Evolutionary conservation across 1,140 invertebrate genomes (phyloP).

Genomic region (Ooceraea biroi): DNA sequence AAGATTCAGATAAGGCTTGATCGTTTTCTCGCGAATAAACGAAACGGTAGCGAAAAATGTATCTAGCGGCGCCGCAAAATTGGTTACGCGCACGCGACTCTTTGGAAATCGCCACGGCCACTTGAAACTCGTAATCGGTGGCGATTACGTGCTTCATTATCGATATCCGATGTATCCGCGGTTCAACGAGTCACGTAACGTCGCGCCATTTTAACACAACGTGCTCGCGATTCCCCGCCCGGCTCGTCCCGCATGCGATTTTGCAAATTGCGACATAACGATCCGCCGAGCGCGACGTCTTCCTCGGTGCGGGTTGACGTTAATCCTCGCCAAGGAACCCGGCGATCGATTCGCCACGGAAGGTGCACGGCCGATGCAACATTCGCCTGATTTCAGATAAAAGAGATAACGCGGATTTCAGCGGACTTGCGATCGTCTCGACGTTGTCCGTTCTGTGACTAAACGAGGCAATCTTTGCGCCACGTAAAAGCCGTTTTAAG

Average conservation of each 20-base stretch:
- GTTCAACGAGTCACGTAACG: conserved; percentile 30
- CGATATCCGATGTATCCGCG: conserved; percentile 14
- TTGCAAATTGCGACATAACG: conserved; percentile 37
- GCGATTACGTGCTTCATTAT: conserved; percentile 33
- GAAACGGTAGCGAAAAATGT: neutral
- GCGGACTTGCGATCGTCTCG: neutral
- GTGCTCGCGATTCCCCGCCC: neutral
- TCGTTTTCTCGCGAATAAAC: neutral
- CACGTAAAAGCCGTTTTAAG: neutral
- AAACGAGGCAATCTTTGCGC: conserved; percentile 16
- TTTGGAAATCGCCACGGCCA: neutral
- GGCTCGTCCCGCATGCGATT: neutral
- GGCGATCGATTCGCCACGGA: conserved; percentile 30
- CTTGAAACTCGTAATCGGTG: neutral
- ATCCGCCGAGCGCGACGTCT: neutral
- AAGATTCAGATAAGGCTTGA: conserved; percentile 21
- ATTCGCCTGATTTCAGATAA: conserved; percentile 29
- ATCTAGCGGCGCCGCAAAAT: neutral
- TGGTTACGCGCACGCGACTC: neutral
- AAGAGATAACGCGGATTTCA: conserved; percentile 10
- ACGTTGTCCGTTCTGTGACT: conserved; percentile 5
- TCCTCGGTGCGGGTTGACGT: conserved; percentile 1
- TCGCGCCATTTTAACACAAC: conserved; percentile 25
- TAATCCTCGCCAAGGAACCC: neutral
- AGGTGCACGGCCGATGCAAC: conserved; percentile 7